Base-by-base conservation (phyloP, 2,797 vertebrate genomes). In the Myotis pilosus region DNA sequence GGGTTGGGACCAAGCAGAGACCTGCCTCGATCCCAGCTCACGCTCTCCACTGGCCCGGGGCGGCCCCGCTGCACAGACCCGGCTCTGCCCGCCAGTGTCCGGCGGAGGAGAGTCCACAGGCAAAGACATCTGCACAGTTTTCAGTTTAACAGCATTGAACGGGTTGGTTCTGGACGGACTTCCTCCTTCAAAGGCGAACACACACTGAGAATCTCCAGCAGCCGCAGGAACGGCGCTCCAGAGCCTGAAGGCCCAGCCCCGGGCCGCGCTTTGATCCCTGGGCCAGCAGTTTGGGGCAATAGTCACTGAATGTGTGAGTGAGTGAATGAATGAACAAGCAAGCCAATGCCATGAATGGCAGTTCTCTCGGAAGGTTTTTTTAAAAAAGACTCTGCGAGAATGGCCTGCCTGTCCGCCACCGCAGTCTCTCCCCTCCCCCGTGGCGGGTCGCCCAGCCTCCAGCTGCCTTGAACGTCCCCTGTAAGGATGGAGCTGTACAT, bases 371-470 rank as follows among this genome's bases (percentile, higher is more conserved):
- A 6, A 28, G 57, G 25, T 13, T 28, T 28, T 5, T n/a, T 66
- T 19, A 25, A 49, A 11, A 0, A 4, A 41, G 2, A 3, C 10
- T 87, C 66, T 6, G 25, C 66, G 25, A 0, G 0, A 55, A 33
- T 0, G n/a, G 44, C 55, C 76, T 2, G 19, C 1, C 0, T 3
- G 15, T 20, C 82, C 51, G 23, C 68, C 28, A 4, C n/a, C 2
- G 1, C 20, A 11, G 3, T 4, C 11, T 3, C 38, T 69, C 80
- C 71, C 20, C 16, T 30, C 87, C 81, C 91, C 83, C 38, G 28
- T 0, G 0, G 92, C 68, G 30, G 47, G 71, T 74, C 51, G 23
- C 0, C 6, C 1, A n/a, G 94, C 71, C 60, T 71, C 69, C 60
- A 12, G 85, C 71, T 60, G 85, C 33, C 78, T 41, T 93, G 71